These are phyloP conservation scores for Fabriciana adippe DNA, from an alignment of 2,888 invertebrate species.

Conservation along the genomic window DNA sequence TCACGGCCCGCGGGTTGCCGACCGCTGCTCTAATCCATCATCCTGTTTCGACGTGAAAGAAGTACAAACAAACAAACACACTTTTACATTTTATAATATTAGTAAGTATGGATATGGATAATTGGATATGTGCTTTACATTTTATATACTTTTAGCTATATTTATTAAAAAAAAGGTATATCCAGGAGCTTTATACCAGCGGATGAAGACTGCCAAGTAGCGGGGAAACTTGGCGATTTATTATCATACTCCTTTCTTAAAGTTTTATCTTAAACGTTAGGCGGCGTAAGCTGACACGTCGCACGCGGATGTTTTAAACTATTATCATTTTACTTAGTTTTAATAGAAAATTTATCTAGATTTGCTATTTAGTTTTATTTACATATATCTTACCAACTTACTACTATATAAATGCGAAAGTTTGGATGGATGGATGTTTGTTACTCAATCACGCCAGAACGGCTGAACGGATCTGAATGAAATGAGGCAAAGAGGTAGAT, in stretches of 20 bases:
- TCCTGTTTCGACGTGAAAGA: too few relatives aligned
- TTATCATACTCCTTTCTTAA: conserved; percentile 72
- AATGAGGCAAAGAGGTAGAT: too few relatives aligned
- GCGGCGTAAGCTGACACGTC: conserved; percentile 61
- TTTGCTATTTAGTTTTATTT: background rate
- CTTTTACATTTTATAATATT: too few relatives aligned
- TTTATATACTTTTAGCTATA: background rate
- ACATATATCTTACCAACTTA: too few relatives aligned
- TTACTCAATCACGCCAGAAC: too few relatives aligned
- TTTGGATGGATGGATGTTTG: too few relatives aligned
- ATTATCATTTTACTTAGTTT: conserved; percentile 37
- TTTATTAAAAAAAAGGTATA: conserved; percentile 25
- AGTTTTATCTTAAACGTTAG: conserved; percentile 75
- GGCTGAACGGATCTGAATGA: too few relatives aligned
- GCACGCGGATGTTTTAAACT: conserved; percentile 41
- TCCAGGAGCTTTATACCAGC: conserved; percentile 45
- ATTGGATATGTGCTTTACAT: background rate
- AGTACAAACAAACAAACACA: too few relatives aligned
- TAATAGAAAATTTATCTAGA: conserved; percentile 24
- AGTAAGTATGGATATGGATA: too few relatives aligned
- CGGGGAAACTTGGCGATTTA: conserved; percentile 68
- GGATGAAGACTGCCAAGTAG: conserved; percentile 37
- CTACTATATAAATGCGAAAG: too few relatives aligned
- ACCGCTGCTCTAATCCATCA: too few relatives aligned
- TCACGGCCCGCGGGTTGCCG: too few relatives aligned